phyloP scores from a whole-genome alignment of 2,113 vertebrate species.

The Arvicanthis niloticus region DNA sequence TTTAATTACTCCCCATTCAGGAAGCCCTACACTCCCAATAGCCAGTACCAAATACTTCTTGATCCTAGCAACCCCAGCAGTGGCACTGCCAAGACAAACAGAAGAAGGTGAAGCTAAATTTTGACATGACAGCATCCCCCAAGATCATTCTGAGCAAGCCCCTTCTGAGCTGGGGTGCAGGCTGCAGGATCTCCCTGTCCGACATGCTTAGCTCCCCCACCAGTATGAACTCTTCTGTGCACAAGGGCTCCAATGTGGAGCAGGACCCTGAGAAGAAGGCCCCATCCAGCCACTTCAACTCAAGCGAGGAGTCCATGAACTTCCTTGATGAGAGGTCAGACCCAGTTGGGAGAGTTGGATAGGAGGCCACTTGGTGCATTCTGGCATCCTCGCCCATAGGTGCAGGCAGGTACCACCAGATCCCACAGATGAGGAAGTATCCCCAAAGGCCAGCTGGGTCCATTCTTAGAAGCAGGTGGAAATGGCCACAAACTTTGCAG shows the following conservation, averaged over 20 bases:
- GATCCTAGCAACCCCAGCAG: conserved; percentile 95
- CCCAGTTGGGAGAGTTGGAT: too few species aligned
- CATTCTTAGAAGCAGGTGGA: too few species aligned
- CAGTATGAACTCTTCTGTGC: conserved; percentile 98
- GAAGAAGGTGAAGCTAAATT: conserved; percentile 97
- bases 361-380: too few species aligned
- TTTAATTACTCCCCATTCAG: conserved; percentile 99
- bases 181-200: conserved; percentile 93
- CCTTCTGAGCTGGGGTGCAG: conserved; percentile 90
- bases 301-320: conserved; percentile 96
- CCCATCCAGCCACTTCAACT: conserved; percentile 94
- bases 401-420: too few species aligned
- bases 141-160: conserved; percentile 96
- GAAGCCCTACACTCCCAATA: conserved; percentile 98
- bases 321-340: conserved; percentile 90
- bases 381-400: too few species aligned
- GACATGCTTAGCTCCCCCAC: conserved; percentile 98
- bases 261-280: conserved; percentile 95
- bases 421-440: too few species aligned
- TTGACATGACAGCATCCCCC: conserved; percentile 96
- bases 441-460: too few species aligned
- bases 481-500: too few species aligned
- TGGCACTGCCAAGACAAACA: conserved; percentile 94
- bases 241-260: conserved; percentile 97
- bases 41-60: conserved; percentile 97